Conservation (phyloP, 2,888 invertebrate genomes). For the Conus canariensis region DNA sequence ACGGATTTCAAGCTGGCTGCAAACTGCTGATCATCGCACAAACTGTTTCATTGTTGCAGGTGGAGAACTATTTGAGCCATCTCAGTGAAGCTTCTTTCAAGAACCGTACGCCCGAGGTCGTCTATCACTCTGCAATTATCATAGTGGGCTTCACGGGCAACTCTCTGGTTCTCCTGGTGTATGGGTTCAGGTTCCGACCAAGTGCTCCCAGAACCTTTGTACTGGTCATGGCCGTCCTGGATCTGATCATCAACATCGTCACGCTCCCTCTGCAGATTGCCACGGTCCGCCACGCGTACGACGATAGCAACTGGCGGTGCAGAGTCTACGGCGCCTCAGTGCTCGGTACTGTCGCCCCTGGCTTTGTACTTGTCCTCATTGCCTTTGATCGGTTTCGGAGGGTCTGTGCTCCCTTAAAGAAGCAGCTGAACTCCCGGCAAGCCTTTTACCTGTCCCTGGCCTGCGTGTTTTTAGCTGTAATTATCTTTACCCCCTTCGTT, state of each 20-base stretch:
- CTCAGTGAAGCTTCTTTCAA: neutral
- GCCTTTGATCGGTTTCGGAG: constrained; percentile 57
- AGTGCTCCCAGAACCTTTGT: constrained; percentile 45
- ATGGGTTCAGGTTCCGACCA: neutral
- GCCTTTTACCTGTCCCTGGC: constrained; percentile 45
- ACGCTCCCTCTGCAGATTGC: constrained; percentile 57
- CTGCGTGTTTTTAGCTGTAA: neutral
- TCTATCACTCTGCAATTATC: neutral
- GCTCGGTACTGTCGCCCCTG: constrained; percentile 50
- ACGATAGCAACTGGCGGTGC: constrained; percentile 52
- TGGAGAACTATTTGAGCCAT: neutral
- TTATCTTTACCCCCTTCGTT: neutral
- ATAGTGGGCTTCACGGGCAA: neutral
- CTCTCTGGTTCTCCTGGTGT: neutral
- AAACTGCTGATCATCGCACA: neutral
- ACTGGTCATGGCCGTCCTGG: constrained; percentile 55
- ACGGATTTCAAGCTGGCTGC: neutral
- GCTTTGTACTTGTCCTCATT: constrained; percentile 55
- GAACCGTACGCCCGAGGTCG: neutral
- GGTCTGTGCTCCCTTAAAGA: constrained; percentile 57
- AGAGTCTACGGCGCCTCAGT: constrained; percentile 55
- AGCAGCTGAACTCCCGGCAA: constrained; percentile 50
- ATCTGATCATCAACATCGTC: constrained; percentile 52
- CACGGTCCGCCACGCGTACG: constrained; percentile 58
- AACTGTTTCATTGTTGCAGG: neutral